Conservation (phyloP, 2,888 invertebrate species). For the Amphipoea lucens region DNA sequence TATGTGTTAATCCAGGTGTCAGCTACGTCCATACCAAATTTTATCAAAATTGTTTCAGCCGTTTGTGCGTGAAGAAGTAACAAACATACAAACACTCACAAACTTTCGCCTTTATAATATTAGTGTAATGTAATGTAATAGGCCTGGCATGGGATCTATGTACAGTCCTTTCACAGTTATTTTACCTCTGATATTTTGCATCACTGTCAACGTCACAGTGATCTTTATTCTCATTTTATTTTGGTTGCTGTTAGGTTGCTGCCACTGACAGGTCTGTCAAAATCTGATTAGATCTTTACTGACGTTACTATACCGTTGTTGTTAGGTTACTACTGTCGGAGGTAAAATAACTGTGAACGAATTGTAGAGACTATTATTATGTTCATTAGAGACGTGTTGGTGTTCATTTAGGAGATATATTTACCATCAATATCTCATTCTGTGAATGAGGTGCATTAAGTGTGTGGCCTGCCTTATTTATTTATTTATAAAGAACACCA, state of each 20-base stretch:
- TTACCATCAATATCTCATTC: background rate
- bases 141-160: background rate
- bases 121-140: no score
- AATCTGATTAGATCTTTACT: no score
- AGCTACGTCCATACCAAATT: no score
- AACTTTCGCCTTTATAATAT: no score
- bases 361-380: background rate
- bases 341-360: background rate
- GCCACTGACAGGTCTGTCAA: no score
- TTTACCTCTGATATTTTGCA: background rate
- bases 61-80: no score
- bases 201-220: background rate
- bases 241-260: background rate
- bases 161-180: background rate
- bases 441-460: background rate
- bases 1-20: no score
- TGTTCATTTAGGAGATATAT: background rate
- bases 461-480: background rate
- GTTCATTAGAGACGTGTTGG: background rate
- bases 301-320: background rate
- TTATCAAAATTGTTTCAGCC: no score
- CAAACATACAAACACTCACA: no score
- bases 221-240: background rate
- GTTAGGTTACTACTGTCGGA: background rate
- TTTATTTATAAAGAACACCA: background rate